Evolutionary conservation across 2,797 vertebrate species (phyloP).

Genomic region (Hydrophis major): DNA sequence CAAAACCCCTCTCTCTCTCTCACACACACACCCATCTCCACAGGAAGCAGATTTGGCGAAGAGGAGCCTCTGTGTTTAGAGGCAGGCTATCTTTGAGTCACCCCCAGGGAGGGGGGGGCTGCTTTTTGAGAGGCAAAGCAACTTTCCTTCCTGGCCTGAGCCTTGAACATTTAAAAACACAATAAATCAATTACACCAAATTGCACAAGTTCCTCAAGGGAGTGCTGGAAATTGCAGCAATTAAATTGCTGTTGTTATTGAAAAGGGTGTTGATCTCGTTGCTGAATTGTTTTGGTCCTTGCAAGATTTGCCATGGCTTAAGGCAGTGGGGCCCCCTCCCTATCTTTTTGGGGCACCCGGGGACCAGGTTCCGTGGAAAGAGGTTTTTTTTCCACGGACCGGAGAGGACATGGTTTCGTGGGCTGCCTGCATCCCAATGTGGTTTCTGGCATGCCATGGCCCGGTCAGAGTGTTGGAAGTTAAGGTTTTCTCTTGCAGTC

Average conservation of each 20-base stretch:
- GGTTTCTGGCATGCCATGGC: neutral
- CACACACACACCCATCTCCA: too few species aligned
- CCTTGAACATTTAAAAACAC: neutral
- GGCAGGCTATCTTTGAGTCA: neutral
- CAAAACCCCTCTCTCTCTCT: too few species aligned
- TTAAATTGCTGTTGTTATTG: neutral
- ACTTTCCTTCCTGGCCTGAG: too few species aligned
- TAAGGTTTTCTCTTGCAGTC: neutral
- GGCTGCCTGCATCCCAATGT: rapidly evolving
- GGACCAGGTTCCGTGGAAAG: neutral
- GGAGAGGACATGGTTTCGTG: neutral
- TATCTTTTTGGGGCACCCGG: neutral
- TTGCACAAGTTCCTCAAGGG: neutral
- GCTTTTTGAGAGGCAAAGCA: neutral
- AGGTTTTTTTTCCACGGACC: rapidly evolving
- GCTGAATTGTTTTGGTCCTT: neutral
- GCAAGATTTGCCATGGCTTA: neutral
- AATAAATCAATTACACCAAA: neutral
- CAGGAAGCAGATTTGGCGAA: neutral
- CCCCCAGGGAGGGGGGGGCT: neutral
- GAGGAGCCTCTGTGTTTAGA: neutral
- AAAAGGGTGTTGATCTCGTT: neutral
- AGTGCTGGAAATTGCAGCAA: neutral
- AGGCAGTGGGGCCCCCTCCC: neutral
- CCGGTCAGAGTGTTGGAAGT: too few species aligned